Percentiles rank a stretch among this genome's conserved stretches.
Conservation (phyloP, 92 coral and sea anemone species). For the Paramuricea clavata region DNA sequence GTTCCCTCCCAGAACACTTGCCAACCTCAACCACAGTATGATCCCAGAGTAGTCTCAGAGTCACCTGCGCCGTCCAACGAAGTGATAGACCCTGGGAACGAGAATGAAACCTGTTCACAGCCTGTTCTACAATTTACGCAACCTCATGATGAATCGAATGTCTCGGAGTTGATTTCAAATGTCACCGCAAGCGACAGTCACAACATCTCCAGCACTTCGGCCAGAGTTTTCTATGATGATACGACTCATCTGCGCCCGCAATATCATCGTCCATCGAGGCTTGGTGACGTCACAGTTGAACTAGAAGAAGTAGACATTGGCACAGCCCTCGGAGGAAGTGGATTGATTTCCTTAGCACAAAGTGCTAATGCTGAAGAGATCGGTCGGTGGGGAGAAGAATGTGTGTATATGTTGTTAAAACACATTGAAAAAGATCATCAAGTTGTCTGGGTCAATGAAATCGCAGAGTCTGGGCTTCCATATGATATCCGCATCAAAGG, state of each 20-base stretch:
- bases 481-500: constrained; percentile 74
- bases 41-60: not conserved
- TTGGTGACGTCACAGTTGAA: constrained; percentile 53
- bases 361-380: constrained; percentile 73
- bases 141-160: not conserved
- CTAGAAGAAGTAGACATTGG: constrained; percentile 77
- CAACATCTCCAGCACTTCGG: not conserved
- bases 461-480: constrained; percentile 73
- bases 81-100: not conserved
- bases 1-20: not conserved
- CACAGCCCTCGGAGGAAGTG: constrained; percentile 47
- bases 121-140: not conserved
- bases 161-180: not conserved
- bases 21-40: not conserved
- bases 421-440: constrained; percentile 32
- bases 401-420: constrained; percentile 75
- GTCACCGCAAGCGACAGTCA: not conserved
- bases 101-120: not conserved
- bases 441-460: constrained; percentile 79
- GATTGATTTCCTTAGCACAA: constrained; percentile 45
- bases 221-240: not conserved
- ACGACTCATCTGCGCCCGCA: constrained; percentile 9
- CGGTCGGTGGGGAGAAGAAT: constrained; percentile 92
- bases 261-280: not conserved
- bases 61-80: not conserved